Base-by-base conservation (phyloP, 2,888 invertebrate species). In the Melinaea marsaeus region DNA sequence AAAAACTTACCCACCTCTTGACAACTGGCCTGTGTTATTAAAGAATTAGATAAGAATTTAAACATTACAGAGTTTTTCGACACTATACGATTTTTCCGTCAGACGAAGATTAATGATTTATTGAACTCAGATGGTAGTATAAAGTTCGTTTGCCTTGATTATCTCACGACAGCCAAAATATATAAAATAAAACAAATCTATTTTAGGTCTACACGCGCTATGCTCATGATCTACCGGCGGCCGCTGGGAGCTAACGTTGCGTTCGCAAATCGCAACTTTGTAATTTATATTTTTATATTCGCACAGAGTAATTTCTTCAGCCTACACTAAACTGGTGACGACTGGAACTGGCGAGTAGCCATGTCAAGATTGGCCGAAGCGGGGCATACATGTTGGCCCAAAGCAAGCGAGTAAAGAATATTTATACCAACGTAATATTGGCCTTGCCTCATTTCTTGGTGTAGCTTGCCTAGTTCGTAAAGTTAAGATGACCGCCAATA, bases 1-100 rank as follows among this genome's bases (percentile, higher is more conserved):
- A 67, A 83, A 89, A 90, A 94, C 93, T 93, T 93, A 94, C 94
- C 93, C 91, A 94, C 94, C 94, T 94, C 94, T 94, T 94, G 93
- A 92, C 93, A 94, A 90, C 92, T 92, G 86, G 93, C 94, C 87
- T 92, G 91, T 81, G 92, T 90, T 80, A 94, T 85, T 82, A 93
- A 85, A 86, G 91, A 90, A 84, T 91, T 90, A 79, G 86, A 91
- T 91, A 93, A 91, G 88, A 91, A 88, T 88, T 88, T 92, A 91
- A 92, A 92, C 93, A 93, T 93, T 92, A 92, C 92, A 91, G 88
- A 81, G 79, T 83, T 87, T 89, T 81, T 71, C 46, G 71, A 72
- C 78, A 82, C 81, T 74, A 76, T 76, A 79, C 75, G 74, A 77
- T 75, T 75, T 76, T 80, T 79, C 79, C 75, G 70, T 68, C 71